phyloP scores from a whole-genome alignment of 2,113 vertebrate genomes.

The Datnioides undecimradiatus region DNA sequence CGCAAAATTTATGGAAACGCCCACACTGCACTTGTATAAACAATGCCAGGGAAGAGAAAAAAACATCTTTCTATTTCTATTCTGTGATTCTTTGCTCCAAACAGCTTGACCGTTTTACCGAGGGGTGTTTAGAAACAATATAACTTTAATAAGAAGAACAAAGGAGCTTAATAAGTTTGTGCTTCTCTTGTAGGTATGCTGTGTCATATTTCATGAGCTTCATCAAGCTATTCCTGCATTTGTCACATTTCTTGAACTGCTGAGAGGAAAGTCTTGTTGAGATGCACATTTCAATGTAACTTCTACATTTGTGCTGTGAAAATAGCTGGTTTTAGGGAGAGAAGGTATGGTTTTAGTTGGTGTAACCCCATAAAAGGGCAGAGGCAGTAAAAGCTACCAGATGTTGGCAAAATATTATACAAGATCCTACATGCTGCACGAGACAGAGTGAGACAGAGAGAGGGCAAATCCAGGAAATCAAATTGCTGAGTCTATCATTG shows the following conservation, averaged over 20 bases:
- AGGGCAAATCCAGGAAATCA: constrained; percentile 74
- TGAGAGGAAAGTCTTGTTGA: constrained; percentile 13
- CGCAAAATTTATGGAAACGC: constrained; percentile 64
- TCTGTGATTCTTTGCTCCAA: constrained; percentile 24
- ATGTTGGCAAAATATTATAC: constrained; percentile 79
- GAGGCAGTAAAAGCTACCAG: constrained; percentile 79
- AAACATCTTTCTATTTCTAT: constrained; percentile 29
- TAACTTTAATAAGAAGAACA: constrained; percentile 14
- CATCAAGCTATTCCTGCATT: no score
- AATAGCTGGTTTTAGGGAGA: constrained; percentile 48
- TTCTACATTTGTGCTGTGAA: constrained; percentile 28
- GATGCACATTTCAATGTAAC: background rate
- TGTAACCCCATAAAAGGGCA: constrained; percentile 66
- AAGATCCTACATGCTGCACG: constrained; percentile 66
- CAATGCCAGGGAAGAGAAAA: constrained; percentile 33
- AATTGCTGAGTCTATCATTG: constrained; percentile 62
- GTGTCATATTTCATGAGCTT: constrained; percentile 1
- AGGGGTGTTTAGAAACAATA: background rate
- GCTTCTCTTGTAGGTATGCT: background rate
- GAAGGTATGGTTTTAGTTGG: constrained; percentile 51
- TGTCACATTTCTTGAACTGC: constrained; percentile 21
- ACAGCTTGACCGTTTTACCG: constrained; percentile 12
- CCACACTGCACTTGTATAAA: constrained; percentile 69
- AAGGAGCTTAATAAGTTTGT: background rate
- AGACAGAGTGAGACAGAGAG: constrained; percentile 57